phyloP scores from a whole-genome alignment of 2,888 invertebrate genomes.

The Drosophila algonquin region DNA sequence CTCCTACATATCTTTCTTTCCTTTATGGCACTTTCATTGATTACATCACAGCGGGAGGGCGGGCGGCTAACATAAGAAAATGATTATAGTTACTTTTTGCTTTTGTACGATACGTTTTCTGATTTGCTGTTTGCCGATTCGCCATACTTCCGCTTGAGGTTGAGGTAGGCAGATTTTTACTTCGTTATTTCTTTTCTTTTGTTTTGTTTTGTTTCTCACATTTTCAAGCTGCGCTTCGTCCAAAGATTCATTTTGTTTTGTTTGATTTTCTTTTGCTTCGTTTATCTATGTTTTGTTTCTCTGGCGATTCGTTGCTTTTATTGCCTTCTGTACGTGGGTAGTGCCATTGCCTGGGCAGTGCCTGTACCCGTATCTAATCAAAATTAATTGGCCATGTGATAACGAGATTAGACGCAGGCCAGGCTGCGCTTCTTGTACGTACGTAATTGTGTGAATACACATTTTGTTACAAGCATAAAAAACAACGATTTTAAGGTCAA shows the following conservation, averaged over 20 bases:
- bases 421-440: constrained; percentile 1
- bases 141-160: constrained; percentile 63
- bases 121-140: constrained; percentile 34
- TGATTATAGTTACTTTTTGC: constrained; percentile 20
- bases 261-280: constrained; percentile 22
- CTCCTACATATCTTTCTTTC: constrained; percentile 17
- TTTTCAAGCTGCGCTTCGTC: constrained; percentile 63
- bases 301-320: constrained; percentile 8
- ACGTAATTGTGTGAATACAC: neutral
- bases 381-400: constrained; percentile 74
- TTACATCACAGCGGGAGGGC: constrained; percentile 59
- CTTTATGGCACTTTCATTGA: constrained; percentile 69
- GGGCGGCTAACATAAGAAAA: constrained; percentile 42
- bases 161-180: constrained; percentile 43
- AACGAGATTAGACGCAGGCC: constrained; percentile 60
- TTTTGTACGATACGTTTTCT: constrained; percentile 45
- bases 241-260: constrained; percentile 36
- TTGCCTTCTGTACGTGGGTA: neutral
- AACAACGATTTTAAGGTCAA: constrained; percentile 53
- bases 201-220: constrained; percentile 56
- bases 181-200: constrained; percentile 40
- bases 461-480: no score
- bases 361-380: constrained; percentile 59
- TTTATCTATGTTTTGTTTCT: constrained; percentile 3
- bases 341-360: constrained; percentile 17